Percentiles rank a stretch among this genome's conserved stretches.
Evolutionary conservation across 2,888 invertebrate species (phyloP).

Genomic region (Idaea biselata): DNA sequence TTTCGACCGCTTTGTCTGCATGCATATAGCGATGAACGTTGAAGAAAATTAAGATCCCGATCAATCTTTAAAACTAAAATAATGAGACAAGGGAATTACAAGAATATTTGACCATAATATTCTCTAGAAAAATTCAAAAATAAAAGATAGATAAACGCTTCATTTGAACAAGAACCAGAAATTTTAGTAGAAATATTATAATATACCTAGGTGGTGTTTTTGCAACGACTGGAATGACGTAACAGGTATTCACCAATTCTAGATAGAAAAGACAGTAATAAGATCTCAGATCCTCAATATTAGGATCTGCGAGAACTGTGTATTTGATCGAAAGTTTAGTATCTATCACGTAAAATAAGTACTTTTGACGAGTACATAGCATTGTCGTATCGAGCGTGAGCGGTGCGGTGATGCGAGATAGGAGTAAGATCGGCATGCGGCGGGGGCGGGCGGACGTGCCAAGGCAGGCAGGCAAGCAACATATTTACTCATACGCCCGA

Average conservation of each 20-base stretch:
- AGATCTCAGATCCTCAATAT: conserved; percentile 33
- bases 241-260: neutral
- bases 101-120: too few relatives aligned
- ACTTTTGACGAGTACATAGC: neutral
- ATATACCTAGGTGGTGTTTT: too few relatives aligned
- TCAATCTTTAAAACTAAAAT: neutral
- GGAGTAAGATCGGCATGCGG: conserved; percentile 57
- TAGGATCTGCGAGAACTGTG: conserved; percentile 13
- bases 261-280: neutral
- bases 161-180: neutral
- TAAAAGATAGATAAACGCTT: neutral
- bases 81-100: neutral
- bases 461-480: conserved; percentile 75
- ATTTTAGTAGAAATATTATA: neutral
- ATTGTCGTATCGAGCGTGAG: conserved; percentile 12
- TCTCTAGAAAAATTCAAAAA: too few relatives aligned
- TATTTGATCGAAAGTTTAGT: conserved; percentile 14
- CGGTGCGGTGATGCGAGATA: conserved; percentile 36
- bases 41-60: neutral
- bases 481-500: conserved; percentile 77
- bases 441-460: conserved; percentile 74
- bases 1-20: conserved; percentile 32
- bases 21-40: conserved; percentile 9
- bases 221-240: neutral
- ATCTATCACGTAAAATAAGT: conserved; percentile 18